These are phyloP conservation scores for Cisticola juncidis DNA, from an alignment of 2,113 vertebrate genomes.

Conservation along the genomic window DNA sequence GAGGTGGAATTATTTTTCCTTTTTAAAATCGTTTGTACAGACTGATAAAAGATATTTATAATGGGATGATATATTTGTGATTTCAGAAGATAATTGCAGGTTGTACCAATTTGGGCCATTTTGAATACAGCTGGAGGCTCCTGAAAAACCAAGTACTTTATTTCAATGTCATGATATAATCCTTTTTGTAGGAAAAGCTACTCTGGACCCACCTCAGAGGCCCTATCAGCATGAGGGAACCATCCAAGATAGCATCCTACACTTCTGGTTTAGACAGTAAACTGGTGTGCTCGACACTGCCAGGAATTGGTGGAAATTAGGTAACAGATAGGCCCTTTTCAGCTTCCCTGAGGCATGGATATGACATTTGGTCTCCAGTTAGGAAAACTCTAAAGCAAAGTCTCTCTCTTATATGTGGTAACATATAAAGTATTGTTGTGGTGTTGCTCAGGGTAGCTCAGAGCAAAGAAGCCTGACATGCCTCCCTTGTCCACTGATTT, in stretches of 20 bases:
- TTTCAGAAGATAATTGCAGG: not conserved
- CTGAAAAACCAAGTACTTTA: not conserved
- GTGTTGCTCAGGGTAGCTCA: not conserved
- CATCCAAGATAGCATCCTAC: not conserved
- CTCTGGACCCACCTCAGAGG: not conserved
- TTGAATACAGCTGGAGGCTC: not conserved
- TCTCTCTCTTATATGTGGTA: not conserved
- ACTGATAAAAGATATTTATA: not conserved
- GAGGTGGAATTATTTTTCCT: not conserved
- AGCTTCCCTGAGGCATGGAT: not conserved
- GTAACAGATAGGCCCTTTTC: not conserved
- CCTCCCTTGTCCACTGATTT: not conserved
- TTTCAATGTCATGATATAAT: not conserved
- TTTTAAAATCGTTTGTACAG: not conserved
- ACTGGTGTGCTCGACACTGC: not conserved
- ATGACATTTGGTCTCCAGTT: not conserved
- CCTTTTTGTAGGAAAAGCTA: not conserved
- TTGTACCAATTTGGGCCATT: not conserved
- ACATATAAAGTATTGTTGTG: not conserved
- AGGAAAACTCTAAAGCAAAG: not conserved
- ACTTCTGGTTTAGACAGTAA: not conserved
- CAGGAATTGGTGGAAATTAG: not conserved
- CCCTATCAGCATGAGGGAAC: not conserved
- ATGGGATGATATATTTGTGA: not conserved
- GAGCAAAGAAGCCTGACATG: not conserved